phyloP scores from a whole-genome alignment of 2,797 vertebrate species.

The Sebastes vulpes region DNA sequence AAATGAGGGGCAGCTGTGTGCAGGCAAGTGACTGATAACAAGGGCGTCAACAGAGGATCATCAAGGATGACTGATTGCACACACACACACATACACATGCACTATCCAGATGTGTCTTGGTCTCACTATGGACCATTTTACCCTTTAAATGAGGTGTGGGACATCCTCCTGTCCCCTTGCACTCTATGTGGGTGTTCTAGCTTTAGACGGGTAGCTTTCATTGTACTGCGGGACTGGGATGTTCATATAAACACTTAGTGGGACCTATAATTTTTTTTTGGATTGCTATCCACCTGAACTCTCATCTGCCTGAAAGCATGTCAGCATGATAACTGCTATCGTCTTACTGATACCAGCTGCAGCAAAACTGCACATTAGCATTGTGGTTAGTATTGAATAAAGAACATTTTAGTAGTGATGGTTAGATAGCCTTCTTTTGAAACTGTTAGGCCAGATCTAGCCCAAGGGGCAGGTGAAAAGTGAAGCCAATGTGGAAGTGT shows the following conservation, averaged over 20 bases:
- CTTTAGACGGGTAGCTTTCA: not conserved
- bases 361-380: not conserved
- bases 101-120: not conserved
- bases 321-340: not conserved
- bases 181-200: not conserved
- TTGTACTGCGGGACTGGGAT: not conserved
- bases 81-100: not conserved
- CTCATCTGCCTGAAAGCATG: not conserved
- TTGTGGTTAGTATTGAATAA: not conserved
- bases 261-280: not conserved
- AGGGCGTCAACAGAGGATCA: not conserved
- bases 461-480: too few relatives aligned
- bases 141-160: not conserved
- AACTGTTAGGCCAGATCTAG: not conserved
- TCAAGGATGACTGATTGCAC: not conserved
- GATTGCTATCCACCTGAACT: not conserved
- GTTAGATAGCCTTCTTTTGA: not conserved
- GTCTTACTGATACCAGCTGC: too few relatives aligned
- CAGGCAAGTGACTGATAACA: slow-evolving; percentile 29
- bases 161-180: not conserved
- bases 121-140: not conserved
- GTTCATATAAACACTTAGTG: not conserved
- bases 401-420: not conserved
- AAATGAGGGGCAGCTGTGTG: slow-evolving; percentile 53
- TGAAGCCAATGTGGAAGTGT: too few relatives aligned